Conservation (phyloP, 1,140 invertebrate species). For the Cataglyphis hispanica region DNA sequence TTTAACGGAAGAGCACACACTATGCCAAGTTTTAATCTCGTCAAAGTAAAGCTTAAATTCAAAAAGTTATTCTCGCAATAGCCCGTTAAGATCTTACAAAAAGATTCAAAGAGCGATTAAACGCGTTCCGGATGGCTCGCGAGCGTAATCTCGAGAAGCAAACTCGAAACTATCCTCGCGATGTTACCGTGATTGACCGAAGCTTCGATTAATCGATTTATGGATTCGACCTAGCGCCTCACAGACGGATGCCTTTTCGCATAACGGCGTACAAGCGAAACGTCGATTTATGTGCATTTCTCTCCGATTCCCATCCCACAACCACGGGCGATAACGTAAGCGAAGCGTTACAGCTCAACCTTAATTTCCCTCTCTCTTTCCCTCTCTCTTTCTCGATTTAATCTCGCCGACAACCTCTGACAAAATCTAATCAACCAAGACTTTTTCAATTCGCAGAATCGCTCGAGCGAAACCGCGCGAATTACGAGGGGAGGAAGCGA, state of each 20-base stretch:
- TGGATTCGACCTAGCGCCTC: conserved; percentile 59
- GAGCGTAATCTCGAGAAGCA: conserved; percentile 7
- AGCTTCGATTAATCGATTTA: conserved; percentile 70
- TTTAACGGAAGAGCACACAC: not conserved
- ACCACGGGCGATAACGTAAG: conserved; percentile 54
- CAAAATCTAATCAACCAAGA: conserved; percentile 66
- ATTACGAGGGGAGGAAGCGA: conserved; percentile 38
- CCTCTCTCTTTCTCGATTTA: not conserved
- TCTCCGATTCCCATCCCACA: conserved; percentile 56
- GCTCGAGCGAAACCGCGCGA: conserved; percentile 15
- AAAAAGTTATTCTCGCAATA: not conserved
- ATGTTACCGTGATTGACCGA: conserved; percentile 32
- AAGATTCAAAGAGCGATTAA: conserved; percentile 39
- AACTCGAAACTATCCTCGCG: conserved; percentile 8
- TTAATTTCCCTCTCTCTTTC: conserved; percentile 8
- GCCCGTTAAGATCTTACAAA: conserved; percentile 20
- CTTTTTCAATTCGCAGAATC: conserved; percentile 25
- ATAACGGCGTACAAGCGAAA: not conserved
- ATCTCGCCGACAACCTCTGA: conserved; percentile 46
- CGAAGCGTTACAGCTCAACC: conserved; percentile 48
- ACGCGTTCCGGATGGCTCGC: not conserved
- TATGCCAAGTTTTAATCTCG: not conserved
- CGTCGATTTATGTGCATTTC: conserved; percentile 55
- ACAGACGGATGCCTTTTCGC: conserved; percentile 33
- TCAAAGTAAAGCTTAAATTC: not conserved